Base-by-base conservation (phyloP, 2,113 vertebrate species). In the Manacus vitellinus region DNA sequence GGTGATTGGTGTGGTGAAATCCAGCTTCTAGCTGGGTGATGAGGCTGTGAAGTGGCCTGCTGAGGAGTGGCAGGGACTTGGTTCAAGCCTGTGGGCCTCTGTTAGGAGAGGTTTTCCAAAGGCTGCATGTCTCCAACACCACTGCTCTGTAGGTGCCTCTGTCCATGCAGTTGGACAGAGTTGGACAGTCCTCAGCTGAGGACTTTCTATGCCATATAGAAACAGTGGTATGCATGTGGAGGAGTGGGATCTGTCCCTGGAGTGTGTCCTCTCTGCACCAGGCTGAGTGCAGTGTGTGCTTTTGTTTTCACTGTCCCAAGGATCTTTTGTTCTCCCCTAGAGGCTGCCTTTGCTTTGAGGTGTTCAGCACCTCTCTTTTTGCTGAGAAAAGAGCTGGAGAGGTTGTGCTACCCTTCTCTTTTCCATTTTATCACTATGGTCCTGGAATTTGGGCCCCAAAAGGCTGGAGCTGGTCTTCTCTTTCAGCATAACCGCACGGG, bases 151-250 rank as follows among this genome's bases (percentile, higher is more conserved):
- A 63, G 24, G 8, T 78, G 43, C 76, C 46, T 68, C 24, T 1
- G 1, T 37, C 41, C 0, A 0, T 52, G 70, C 41, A 22, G 0
- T 4, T 4, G 2, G 41, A 35, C 35, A 35, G 35, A 35, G 35
- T 35, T 35, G 35, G 35, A 35, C 35, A 35, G 35, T 35, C 35
- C n/a, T 74, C 31, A 33, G 12, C 49, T 33, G 54, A n/a, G n/a
- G 43, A 8, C 39, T 56, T 27, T 27, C 30, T 21, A 15, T 0
- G 0, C 16, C 4, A 7, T 44, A 15, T 8, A 14, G 81, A 66
- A 72, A 39, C n/a, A 72, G 12, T 44, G 46, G 31, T 44, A n/a
- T 66, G 51, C 51, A 5, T 0, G 0, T 52, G 66, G n/a, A 58
- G 37, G 65, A 31, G 5, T 58, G 43, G 31, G 16, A 30, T 74